phyloP scores from a whole-genome alignment of 2,113 vertebrate genomes.

The Rhinopomastus cyanomelas region DNA sequence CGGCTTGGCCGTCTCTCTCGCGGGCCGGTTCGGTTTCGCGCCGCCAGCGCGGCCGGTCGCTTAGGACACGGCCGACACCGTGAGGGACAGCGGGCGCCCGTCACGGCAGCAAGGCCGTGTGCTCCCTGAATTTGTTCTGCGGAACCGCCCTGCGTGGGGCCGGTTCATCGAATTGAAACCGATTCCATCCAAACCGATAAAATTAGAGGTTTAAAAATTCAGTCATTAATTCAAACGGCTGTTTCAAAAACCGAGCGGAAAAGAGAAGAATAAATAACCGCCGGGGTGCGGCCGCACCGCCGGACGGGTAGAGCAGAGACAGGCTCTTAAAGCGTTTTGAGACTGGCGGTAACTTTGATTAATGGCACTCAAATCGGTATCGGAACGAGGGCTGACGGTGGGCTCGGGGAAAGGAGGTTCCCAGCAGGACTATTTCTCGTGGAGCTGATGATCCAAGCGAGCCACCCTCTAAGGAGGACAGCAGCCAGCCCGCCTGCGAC shows the following conservation, averaged over 20 bases:
- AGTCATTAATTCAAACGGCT: no score
- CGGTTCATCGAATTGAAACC: no score
- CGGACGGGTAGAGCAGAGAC: constrained; percentile 69
- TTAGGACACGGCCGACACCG: constrained; percentile 67
- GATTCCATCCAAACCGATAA: no score
- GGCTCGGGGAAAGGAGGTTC: no score
- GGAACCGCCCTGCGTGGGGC: constrained; percentile 58
- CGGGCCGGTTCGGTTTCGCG: constrained; percentile 67
- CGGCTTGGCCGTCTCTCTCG: constrained; percentile 32
- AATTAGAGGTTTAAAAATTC: no score
- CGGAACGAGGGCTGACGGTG: no score
- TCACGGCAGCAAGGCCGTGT: constrained; percentile 70
- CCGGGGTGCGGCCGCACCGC: constrained; percentile 67
- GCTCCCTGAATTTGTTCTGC: constrained; percentile 70
- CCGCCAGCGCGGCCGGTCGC: constrained; percentile 65
- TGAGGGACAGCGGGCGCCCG: constrained; percentile 63
- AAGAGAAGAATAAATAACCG: no score
- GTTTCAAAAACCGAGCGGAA: constrained; percentile 64
- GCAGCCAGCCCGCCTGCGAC: constrained; percentile 64
- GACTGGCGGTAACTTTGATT: constrained; percentile 68
- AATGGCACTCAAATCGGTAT: no score
- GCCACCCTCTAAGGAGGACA: constrained; percentile 51
- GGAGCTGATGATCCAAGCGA: constrained; percentile 65
- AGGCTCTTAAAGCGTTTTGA: constrained; percentile 75
- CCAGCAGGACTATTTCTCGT: no score